Evolutionary conservation across 1,140 invertebrate genomes (phyloP).

Genomic region (Aphelenchoides avenae): DNA sequence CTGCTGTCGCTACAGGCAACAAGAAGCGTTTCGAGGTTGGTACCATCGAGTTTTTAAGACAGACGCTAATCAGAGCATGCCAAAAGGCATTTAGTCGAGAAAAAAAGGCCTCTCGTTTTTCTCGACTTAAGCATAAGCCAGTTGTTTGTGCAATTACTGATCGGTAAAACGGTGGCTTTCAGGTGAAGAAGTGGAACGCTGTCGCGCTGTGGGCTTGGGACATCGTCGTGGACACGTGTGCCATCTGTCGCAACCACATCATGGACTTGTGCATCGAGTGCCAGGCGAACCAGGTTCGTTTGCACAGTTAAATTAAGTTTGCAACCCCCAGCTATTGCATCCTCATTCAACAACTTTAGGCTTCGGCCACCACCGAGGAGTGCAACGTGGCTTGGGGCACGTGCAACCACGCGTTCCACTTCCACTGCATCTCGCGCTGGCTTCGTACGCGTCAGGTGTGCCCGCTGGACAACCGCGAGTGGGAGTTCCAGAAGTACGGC

Average conservation of each 20-base stretch:
- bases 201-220: conserved; percentile 79
- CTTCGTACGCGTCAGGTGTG: conserved; percentile 91
- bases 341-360: conserved; percentile 20
- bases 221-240: conserved; percentile 99
- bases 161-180: not conserved
- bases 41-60: not conserved
- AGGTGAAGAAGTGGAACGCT: conserved; percentile 46
- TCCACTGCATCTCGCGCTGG: conserved; percentile 98
- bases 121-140: no score
- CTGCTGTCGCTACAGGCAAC: not conserved
- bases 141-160: no score
- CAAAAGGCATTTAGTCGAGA: no score
- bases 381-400: conserved; percentile 99
- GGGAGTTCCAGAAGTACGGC: conserved; percentile 60
- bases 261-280: conserved; percentile 99
- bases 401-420: conserved; percentile 99
- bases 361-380: conserved; percentile 69
- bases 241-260: conserved; percentile 98
- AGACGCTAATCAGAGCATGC: no score
- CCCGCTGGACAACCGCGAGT: conserved; percentile 96
- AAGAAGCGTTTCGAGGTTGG: conserved; percentile 31
- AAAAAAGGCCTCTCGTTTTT: no score
- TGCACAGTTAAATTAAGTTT: no score
- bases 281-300: conserved; percentile 85
- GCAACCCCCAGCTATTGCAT: no score